Conservation (phyloP, 2,113 vertebrate genomes). For the Phrynocephalus versicolor region DNA sequence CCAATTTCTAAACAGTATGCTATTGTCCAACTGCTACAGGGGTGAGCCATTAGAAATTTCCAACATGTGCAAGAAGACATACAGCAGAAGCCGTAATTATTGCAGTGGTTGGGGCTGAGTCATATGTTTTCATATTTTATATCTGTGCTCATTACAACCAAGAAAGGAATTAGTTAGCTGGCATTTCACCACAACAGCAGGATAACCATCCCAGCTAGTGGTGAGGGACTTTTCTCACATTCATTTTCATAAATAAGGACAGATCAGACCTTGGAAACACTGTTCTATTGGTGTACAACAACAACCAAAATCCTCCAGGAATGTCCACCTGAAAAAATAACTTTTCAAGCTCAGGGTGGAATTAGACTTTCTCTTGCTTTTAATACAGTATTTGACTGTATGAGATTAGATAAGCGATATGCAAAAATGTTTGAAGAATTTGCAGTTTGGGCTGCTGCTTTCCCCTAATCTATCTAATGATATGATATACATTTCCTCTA, state of each 20-base stretch:
- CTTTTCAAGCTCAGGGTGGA: background rate
- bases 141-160: conserved; percentile 71
- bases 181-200: conserved; percentile 34
- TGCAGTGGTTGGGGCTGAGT: conserved; percentile 54
- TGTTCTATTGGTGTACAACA: too few species aligned
- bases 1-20: background rate
- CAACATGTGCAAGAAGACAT: background rate
- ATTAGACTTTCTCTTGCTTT: background rate
- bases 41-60: background rate
- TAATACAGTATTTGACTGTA: background rate
- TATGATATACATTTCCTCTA: too few species aligned
- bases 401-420: background rate
- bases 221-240: conserved; percentile 35
- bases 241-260: conserved; percentile 11
- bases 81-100: conserved; percentile 62
- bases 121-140: conserved; percentile 68
- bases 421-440: background rate
- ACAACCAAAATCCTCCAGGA: too few species aligned
- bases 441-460: background rate
- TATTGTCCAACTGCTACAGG: background rate
- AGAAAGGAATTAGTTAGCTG: conserved; percentile 45
- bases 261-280: background rate
- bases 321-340: too few species aligned
- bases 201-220: conserved; percentile 21
- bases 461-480: too few species aligned